A percentile compares a stretch with the other conserved stretches of the same genome.
Conservation (phyloP, 2,113 vertebrate genomes). For the Phylloscopus whistleri region DNA sequence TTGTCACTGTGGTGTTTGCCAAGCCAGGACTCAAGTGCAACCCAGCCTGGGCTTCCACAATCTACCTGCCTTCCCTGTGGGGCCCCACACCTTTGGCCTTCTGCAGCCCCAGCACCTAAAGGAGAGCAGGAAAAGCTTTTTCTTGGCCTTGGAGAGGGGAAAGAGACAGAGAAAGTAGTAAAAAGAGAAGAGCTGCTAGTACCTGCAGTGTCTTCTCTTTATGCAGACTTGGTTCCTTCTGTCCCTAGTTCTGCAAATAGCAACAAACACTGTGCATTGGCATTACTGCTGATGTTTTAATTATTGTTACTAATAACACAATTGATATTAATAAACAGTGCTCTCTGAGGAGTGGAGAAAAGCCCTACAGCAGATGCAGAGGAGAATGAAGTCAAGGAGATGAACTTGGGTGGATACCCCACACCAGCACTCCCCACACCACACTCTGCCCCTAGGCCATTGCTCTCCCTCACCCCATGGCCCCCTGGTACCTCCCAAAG, state of each 20-base stretch:
- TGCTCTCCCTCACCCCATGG: not conserved
- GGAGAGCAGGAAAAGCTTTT: not conserved
- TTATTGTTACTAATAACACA: not conserved
- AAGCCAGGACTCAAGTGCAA: not conserved
- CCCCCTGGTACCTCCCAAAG: not conserved
- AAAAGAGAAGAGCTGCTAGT: not conserved
- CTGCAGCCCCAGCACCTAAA: not conserved
- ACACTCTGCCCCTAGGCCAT: accelerated
- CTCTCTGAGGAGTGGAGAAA: not conserved
- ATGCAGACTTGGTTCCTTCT: not conserved
- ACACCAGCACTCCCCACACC: not conserved
- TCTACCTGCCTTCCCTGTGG: not conserved
- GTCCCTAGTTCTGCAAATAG: not conserved
- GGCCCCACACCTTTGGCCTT: not conserved
- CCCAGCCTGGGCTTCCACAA: not conserved
- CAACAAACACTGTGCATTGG: not conserved
- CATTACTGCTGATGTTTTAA: not conserved
- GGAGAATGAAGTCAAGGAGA: not conserved
- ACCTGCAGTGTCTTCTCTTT: not conserved
- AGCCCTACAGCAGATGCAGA: not conserved
- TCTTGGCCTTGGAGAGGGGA: not conserved
- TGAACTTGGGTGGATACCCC: not conserved
- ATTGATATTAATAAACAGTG: not conserved
- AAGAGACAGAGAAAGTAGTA: not conserved
- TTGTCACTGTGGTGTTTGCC: not conserved